phyloP scores from a whole-genome alignment of 2,113 vertebrate species.

The Hemiprocne comata region DNA sequence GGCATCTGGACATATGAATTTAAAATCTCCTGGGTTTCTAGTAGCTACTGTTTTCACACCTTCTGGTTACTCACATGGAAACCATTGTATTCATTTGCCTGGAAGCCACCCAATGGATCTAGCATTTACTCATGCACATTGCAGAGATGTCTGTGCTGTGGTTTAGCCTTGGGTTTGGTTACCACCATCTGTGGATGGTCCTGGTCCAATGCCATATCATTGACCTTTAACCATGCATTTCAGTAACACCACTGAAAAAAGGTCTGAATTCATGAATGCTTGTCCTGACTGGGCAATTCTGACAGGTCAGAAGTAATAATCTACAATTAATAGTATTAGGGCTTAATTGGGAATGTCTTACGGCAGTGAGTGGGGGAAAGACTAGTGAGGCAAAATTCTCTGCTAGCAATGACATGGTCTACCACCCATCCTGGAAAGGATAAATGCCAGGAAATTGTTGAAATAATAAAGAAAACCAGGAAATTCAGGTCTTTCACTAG shows the following conservation, averaged over 20 bases:
- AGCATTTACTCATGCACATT: neutral
- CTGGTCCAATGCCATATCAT: neutral
- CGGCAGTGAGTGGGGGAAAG: neutral
- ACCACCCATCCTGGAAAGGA: neutral
- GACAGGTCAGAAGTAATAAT: neutral
- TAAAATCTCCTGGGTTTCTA: neutral
- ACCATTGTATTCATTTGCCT: neutral
- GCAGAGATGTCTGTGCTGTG: neutral
- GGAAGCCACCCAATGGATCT: neutral
- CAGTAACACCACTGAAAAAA: neutral
- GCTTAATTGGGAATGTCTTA: neutral
- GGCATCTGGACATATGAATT: fast-evolving
- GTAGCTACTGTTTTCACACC: neutral
- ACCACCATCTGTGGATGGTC: neutral
- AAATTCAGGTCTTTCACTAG: neutral
- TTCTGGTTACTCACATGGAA: neutral
- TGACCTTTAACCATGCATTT: neutral
- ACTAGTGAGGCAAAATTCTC: neutral
- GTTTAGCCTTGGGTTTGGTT: neutral
- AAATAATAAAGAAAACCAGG: neutral
- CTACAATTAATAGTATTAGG: neutral
- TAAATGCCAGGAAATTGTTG: neutral
- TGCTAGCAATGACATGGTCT: neutral
- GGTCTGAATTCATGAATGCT: neutral
- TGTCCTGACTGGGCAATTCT: neutral